Base-by-base conservation (phyloP, 1,140 invertebrate genomes). In the Danaus plexippus region DNA sequence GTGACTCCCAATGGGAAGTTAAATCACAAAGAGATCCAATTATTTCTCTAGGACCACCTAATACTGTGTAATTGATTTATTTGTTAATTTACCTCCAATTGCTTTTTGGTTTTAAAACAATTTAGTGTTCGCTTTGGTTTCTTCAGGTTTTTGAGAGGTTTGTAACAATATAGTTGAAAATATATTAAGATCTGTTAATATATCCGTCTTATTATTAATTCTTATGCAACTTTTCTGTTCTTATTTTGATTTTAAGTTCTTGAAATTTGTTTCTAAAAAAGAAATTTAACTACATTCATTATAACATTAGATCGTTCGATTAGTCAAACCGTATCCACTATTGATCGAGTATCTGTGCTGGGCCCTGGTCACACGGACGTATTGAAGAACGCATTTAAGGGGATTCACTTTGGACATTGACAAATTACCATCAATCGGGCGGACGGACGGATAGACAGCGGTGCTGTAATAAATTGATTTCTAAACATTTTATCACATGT, bases 51-150 rank as follows among this genome's bases (percentile, higher is more conserved):
- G 71, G 75, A 70, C 71, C 63, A 62, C 67, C 63, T 73, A 66
- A 59, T 64, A 64, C 65, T 68, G 67, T 69, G 71, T 73, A 78
- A 80, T 80, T 77, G 75, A 82, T 82, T 82, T 82, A 80, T 78
- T 76, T 80, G 72, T 67, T 58, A 32, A 32, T 32, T 32, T 49
- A 56, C 12, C 45, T 47, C 42, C 32, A 12, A 44, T 11, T 48
- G 42, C 41, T 44, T 43, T 56, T 56, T 56, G 12, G 46, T 50
- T 32, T 32, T 7, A 32, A 8, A 32, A 32, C 22, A 32, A 32
- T 32, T 32, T 32, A 32, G 22, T 5, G 7, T 32, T 32, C 22
- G 5, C 2, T 32, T 3, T 32, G 22, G 22, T 6, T 32, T 32
- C 22, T 32, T 32, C 22, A 32, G 22, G 22, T 32, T 32, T 32